Percentiles rank a stretch among this genome's conserved stretches.
Conservation (phyloP, 1,140 invertebrate species). For the Geopemphigus sp. region DNA sequence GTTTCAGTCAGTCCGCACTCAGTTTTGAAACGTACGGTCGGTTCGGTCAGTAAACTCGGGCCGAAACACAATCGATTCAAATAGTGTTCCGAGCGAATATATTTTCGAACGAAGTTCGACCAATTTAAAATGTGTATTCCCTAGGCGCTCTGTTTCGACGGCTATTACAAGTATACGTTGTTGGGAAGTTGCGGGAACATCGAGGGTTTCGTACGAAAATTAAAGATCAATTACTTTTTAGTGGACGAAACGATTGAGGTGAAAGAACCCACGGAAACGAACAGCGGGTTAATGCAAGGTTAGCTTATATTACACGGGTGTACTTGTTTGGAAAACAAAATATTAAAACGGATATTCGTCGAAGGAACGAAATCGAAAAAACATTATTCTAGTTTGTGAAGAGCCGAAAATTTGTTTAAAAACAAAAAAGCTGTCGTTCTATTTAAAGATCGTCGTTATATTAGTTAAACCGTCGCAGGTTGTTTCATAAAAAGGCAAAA, state of each 20-base stretch:
- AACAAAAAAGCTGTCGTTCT: neutral
- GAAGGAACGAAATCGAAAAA: no score
- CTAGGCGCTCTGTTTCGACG: slow-evolving; percentile 15
- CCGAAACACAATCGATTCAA: neutral
- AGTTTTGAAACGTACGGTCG: neutral
- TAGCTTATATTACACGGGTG: neutral
- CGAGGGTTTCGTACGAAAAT: neutral
- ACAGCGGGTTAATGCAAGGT: slow-evolving; percentile 26
- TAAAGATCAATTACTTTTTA: slow-evolving; percentile 16
- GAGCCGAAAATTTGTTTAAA: neutral
- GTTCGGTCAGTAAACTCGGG: neutral
- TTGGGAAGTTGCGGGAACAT: neutral
- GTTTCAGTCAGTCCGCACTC: slow-evolving; percentile 1
- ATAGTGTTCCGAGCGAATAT: no score
- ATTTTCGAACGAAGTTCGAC: no score
- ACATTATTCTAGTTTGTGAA: no score
- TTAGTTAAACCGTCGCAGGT: neutral
- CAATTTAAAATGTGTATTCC: neutral
- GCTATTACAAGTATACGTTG: neutral
- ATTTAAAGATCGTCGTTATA: no score
- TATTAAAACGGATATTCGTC: neutral
- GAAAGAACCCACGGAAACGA: neutral
- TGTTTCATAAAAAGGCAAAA: slow-evolving; percentile 38
- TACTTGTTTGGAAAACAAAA: neutral
- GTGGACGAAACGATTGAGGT: slow-evolving; percentile 32